Evolutionary conservation across 2,888 invertebrate genomes (phyloP), one percentile per base, ranked within the genome.

Genomic region (Hesperia comma): DNA sequence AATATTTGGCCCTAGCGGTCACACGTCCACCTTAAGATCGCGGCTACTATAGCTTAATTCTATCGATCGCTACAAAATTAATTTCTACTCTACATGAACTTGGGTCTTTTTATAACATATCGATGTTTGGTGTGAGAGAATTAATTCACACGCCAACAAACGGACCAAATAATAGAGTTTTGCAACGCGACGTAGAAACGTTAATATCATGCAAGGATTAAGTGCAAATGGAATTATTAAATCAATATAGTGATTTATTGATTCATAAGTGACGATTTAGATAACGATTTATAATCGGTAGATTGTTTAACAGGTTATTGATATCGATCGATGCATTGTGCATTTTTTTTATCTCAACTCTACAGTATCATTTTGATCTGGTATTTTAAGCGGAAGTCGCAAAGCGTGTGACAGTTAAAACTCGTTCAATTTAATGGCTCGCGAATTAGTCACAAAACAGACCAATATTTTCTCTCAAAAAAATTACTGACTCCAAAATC

Each of bases 211-310:
- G 46, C 19, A 33, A 33, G 21, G 55, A 63, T 46, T 63, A 56
- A 19, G 26, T 53, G 26, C 53, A 19, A 32, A 53, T 53, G n/a
- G 21, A 37, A 46, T 56, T 37, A 12, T 46, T 56, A 63, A 63
- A 63, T 63, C 63, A 37, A 56, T 63, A 49, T 56, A 46, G 46
- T 63, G 56, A 63, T 63, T 49, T 63, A 63, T 56, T 51, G 53
- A 53, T 14, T 61, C 53, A 5, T 40, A 51, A 53, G 53, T 51
- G 53, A 51, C 51, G 61, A 53, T 53, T 61, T 51, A 53, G 51
- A 61, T 61, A 33, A 53, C 5, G n/a, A 60, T 49, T 49, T 49
- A 37, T 33, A 51, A 61, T 51, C 32, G 2, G 37, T 21, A 3
- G 6, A 51, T 14, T 61, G 49, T 61, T 33, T 51, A 61, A 61